A percentile compares a stretch with the other conserved stretches of the same genome.
phyloP scores from a whole-genome alignment of 2,888 invertebrate genomes.

The Brachylomia viminalis region DNA sequence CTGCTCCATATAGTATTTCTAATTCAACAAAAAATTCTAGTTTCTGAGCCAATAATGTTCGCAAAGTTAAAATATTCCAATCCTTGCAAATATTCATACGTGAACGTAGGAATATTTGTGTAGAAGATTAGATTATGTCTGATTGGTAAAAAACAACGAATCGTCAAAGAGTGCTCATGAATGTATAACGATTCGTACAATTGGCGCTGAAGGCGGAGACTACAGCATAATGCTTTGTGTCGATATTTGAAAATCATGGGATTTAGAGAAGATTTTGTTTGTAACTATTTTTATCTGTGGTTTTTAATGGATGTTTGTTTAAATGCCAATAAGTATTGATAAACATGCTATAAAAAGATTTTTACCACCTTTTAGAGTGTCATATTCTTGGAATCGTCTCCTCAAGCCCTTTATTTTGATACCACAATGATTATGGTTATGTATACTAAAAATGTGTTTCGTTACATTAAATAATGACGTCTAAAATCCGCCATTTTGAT shows the following conservation, averaged over 20 bases:
- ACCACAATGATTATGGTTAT: too few species aligned
- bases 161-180: conserved; percentile 77
- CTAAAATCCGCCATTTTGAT: too few species aligned
- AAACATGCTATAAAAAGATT: too few species aligned
- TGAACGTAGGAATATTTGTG: conserved; percentile 32
- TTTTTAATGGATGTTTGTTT: too few species aligned
- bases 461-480: too few species aligned
- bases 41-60: not conserved
- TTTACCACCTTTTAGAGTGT: too few species aligned
- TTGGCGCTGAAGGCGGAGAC: conserved; percentile 4
- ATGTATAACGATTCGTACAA: conserved; percentile 75
- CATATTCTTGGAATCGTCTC: too few species aligned
- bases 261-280: not conserved
- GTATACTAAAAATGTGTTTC: too few species aligned
- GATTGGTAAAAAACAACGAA: conserved; percentile 77
- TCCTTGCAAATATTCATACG: conserved; percentile 30
- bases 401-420: too few species aligned
- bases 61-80: not conserved
- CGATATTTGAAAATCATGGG: conserved; percentile 11
- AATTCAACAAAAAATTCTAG: not conserved
- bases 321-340: too few species aligned
- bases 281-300: not conserved
- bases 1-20: not conserved
- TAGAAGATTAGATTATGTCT: conserved; percentile 64
- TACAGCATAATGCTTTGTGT: conserved; percentile 18